A percentile compares a stretch with the other conserved stretches of the same genome.
These are phyloP conservation scores for Bathynomus jamesi DNA, from an alignment of 1,140 invertebrate species.

Conservation along the genomic window DNA sequence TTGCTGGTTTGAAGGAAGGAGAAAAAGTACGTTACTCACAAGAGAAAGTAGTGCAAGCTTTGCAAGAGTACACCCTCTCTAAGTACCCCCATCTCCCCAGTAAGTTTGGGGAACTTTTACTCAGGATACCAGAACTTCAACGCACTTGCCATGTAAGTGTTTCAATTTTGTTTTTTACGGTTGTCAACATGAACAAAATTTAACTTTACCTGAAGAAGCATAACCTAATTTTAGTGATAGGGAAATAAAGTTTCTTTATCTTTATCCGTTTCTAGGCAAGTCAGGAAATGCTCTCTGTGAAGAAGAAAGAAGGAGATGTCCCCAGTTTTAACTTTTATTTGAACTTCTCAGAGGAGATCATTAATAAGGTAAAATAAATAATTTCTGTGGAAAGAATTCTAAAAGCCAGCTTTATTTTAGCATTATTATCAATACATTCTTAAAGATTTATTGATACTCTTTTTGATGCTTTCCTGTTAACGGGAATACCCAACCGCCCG, in stretches of 20 bases:
- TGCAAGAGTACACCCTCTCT: conserved; percentile 81
- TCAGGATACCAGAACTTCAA: conserved; percentile 88
- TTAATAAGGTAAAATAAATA: conserved; percentile 9
- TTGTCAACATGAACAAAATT: too few relatives aligned
- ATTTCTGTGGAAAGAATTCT: too few relatives aligned
- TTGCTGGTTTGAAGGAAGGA: conserved; percentile 80
- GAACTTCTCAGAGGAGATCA: conserved; percentile 80
- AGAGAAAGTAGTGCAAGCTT: conserved; percentile 82
- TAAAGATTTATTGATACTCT: too few relatives aligned
- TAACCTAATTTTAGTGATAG: too few relatives aligned
- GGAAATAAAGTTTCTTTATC: too few relatives aligned
- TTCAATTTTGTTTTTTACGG: not conserved
- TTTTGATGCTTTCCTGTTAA: too few relatives aligned
- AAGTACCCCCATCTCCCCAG: conserved; percentile 86
- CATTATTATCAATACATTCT: too few relatives aligned
- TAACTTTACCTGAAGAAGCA: too few relatives aligned
- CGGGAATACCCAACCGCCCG: too few relatives aligned
- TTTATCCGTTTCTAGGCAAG: conserved; percentile 57
- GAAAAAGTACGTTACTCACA: conserved; percentile 86
- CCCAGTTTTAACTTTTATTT: conserved; percentile 91
- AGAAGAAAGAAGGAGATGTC: conserved; percentile 70
- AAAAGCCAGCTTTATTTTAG: too few relatives aligned
- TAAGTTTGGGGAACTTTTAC: conserved; percentile 87
- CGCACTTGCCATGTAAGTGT: conserved; percentile 73
- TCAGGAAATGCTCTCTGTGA: conserved; percentile 78